Evolutionary conservation across 2,797 vertebrate species (phyloP), one percentile per base, ranked within the genome.

Genomic region (Graptemys geographica): DNA sequence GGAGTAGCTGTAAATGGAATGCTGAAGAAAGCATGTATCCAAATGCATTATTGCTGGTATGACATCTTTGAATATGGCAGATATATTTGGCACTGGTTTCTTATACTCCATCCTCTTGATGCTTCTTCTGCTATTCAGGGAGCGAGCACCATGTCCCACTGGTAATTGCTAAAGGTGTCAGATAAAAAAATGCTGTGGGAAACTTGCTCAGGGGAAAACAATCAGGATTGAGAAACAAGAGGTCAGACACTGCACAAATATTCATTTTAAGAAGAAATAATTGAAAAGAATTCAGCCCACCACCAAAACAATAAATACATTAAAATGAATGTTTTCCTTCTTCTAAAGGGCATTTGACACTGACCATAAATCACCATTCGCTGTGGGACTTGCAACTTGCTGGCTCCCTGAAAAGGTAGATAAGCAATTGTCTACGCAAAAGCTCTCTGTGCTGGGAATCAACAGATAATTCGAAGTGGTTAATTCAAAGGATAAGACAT

Each of bases 101-200:
- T 49, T 8, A 78, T 6, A 72, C 69, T 72, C 9, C 19, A 72
- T 37, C 15, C 0, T 47, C 65, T 87, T 92, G 15, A 74, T 53
- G 1, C 25, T 82, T 80, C 84, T 52, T 2, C 19, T 81, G 9
- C 69, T 49, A 52, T 53, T 3, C 37, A 87, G 87, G 6, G 49
- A 44, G 25, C 47, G 23, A 90, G 27, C 79, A 49, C 1, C 2
- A 51, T 89, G 3, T 28, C 86, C 9, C 3, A 15, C 31, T 19
- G 2, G 11, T 52, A 82, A 55, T 15, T 55, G 27, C 37, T 51
- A 37, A 52, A 76, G 12, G 0, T 83, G 47, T 44, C 81, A 78
- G 5, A 41, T 62, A 78, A 78, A 0, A 0, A 0, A 3, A 53
- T 6, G 0, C 3, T 31, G 1, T 31, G 79, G 37, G n/a, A 57